Conservation (phyloP, 2,888 invertebrate species). For the Cartodere bifasciata region DNA sequence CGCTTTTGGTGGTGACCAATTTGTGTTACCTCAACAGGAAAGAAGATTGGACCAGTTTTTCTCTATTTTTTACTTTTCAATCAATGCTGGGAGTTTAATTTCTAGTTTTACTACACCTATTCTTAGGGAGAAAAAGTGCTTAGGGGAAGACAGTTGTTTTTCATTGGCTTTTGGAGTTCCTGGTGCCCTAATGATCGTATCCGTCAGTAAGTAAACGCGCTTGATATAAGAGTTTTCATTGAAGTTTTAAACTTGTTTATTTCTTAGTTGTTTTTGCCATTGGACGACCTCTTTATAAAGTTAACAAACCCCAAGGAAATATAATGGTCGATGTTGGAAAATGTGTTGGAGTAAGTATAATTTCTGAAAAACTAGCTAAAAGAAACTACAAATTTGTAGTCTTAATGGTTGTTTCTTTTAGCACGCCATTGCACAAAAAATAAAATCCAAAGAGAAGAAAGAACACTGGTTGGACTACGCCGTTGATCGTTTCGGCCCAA, state of each 20-base stretch:
- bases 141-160: slow-evolving; percentile 64
- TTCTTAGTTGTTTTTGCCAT: slow-evolving; percentile 64
- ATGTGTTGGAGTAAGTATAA: slow-evolving; percentile 70
- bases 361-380: no score
- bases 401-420: no score
- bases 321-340: slow-evolving; percentile 63
- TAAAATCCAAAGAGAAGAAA: slow-evolving; percentile 38
- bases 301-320: slow-evolving; percentile 71
- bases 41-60: slow-evolving; percentile 73
- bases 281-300: slow-evolving; percentile 65
- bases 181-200: slow-evolving; percentile 69
- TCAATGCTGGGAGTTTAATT: slow-evolving; percentile 81
- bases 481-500: slow-evolving; percentile 56
- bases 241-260: slow-evolving; percentile 11
- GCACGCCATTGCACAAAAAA: slow-evolving; percentile 36
- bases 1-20: slow-evolving; percentile 93
- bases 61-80: slow-evolving; percentile 88
- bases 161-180: slow-evolving; percentile 84
- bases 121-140: slow-evolving; percentile 66
- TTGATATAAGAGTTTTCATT: no score
- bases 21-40: slow-evolving; percentile 67
- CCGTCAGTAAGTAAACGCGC: slow-evolving; percentile 66
- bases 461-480: slow-evolving; percentile 89
- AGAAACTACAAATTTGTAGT: not conserved
- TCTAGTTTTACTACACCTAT: slow-evolving; percentile 83